Base-by-base conservation (phyloP, 2,888 invertebrate species). In the Serripes groenlandicus region DNA sequence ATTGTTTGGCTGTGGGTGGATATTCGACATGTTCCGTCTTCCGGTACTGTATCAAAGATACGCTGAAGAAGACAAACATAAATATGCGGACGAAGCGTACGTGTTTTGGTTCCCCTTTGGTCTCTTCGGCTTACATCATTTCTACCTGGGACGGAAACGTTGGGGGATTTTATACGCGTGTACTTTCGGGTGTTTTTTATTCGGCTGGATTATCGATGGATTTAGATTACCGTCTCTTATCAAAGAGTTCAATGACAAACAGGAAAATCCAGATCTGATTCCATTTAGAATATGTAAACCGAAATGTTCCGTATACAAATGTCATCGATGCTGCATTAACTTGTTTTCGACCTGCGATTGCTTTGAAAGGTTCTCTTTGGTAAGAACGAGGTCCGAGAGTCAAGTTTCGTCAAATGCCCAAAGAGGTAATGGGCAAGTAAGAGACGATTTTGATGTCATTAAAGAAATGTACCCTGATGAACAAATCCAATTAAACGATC, bases 21-120 rank as follows among this genome's bases (percentile, higher is more conserved):
- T 86, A 23, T 86, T 86, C 58, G 86, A 86, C 60, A 76, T 75
- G 71, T 68, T 86, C 0, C 68, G 86, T 52, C 81, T 86, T 56
- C 86, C 86, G 34, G 86, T 86, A 15, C 56, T 86, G 9, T 86
- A 83, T 34, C 83, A 86, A 52, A 75, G 86, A n/a, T 86, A 86
- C 37, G 86, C 86, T 4, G 74, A 68, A n/a, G 86, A 86, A 42
- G 86, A 86, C 66, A 74, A 84, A 69, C 83, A 86, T 21, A 88
- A 86, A 54, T 88, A 88, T 74, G 78, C 81, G 68, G 88, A 88
- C 74, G 88, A 88, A 62, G 88, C 88, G 0, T 88, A 88, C 54
- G 34, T 88, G 37, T 84, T 71, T 56, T 83, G 86, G 86, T 83
- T 86, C 69, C 88, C 88, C 18, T 85, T 87, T 34, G 88, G 86